Conservation (phyloP, 1,140 invertebrate genomes). For the Cherax destructor region DNA sequence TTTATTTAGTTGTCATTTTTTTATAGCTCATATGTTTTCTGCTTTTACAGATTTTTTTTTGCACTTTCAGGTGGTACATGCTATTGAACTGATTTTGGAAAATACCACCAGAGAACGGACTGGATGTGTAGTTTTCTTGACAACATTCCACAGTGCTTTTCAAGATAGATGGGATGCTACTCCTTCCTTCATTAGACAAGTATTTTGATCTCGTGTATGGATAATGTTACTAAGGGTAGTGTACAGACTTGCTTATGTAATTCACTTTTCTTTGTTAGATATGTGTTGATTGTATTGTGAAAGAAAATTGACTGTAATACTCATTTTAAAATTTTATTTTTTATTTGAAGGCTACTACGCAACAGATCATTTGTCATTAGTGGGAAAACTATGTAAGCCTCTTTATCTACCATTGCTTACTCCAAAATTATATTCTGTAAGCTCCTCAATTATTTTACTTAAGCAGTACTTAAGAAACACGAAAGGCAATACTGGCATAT, state of each 20-base stretch:
- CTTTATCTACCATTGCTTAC: background rate
- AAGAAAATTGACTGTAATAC: background rate
- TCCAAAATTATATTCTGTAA: background rate
- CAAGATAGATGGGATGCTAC: background rate
- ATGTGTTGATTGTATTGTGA: background rate
- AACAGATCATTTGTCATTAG: too few relatives aligned
- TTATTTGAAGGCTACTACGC: too few relatives aligned
- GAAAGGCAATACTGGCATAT: background rate
- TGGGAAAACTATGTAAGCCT: background rate
- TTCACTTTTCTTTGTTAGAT: background rate
- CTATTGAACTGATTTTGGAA: background rate
- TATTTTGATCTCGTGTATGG: background rate
- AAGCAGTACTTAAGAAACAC: background rate
- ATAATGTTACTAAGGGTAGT: background rate
- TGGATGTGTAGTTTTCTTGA: background rate
- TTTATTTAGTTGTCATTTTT: too few relatives aligned
- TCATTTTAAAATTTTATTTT: too few relatives aligned
- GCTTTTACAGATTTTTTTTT: background rate
- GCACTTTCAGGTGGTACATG: background rate
- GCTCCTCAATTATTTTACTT: background rate
- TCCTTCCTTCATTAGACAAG: background rate
- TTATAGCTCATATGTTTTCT: too few relatives aligned
- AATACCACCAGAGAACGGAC: background rate
- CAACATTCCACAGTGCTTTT: background rate
- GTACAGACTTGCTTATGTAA: background rate